These are phyloP conservation scores for Tenebrio molitor DNA, from an alignment of 1,140 invertebrate genomes.

Conservation along the genomic window DNA sequence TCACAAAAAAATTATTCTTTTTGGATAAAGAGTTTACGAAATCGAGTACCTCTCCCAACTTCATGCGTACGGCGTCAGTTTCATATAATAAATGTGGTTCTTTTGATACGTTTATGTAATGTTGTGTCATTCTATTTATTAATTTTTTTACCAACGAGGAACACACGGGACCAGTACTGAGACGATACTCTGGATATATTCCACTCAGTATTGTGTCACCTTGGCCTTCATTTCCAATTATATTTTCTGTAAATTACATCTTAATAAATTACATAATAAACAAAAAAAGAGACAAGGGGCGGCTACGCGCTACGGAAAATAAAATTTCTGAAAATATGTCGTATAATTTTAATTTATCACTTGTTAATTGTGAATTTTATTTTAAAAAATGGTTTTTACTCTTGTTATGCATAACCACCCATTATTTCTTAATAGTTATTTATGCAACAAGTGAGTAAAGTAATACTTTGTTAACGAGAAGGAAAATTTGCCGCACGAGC, in stretches of 20 bases:
- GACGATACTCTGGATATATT: conserved; percentile 61
- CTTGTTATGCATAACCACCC: no score
- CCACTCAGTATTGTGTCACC: conserved; percentile 57
- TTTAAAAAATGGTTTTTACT: no score
- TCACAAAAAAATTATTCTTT: conserved; percentile 47
- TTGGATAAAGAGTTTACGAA: neutral
- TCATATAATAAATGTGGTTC: conserved; percentile 69
- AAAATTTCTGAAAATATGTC: no score
- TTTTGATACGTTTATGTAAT: conserved; percentile 74
- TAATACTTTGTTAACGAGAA: no score
- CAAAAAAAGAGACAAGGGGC: no score
- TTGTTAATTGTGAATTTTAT: no score
- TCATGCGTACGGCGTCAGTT: conserved; percentile 55
- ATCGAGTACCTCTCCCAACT: conserved; percentile 56
- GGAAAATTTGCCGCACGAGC: no score
- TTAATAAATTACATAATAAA: no score
- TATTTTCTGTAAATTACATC: conserved; percentile 30
- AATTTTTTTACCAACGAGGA: conserved; percentile 67
- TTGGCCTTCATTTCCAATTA: conserved; percentile 53
- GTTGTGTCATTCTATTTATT: conserved; percentile 69
- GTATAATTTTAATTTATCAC: no score
- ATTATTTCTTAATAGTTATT: no score
- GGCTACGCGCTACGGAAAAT: no score
- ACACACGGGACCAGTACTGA: conserved; percentile 63
- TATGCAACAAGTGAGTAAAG: no score